Conservation (phyloP, 2,797 vertebrate genomes). For the Mionectes olivaceus region DNA sequence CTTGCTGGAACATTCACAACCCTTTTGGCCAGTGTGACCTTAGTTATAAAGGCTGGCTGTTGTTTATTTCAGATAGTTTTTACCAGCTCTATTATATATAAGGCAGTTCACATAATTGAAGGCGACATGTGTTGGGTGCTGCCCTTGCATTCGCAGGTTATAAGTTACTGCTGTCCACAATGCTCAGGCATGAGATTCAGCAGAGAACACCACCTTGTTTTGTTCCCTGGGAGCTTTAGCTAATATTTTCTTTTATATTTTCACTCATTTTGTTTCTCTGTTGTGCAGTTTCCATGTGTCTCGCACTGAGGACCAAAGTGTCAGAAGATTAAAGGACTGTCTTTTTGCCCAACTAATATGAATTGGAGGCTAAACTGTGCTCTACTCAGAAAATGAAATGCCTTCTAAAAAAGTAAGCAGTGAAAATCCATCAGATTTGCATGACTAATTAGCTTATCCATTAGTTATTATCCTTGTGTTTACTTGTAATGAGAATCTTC, state of each 20-base stretch:
- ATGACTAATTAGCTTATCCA: conserved; percentile 58
- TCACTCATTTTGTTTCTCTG: conserved; percentile 22
- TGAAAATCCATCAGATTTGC: conserved; percentile 66
- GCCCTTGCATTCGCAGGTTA: background rate
- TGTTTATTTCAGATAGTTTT: conserved; percentile 44
- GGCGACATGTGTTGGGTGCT: background rate
- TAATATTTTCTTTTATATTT: conserved; percentile 41
- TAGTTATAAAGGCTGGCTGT: conserved; percentile 44
- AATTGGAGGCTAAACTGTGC: conserved; percentile 29
- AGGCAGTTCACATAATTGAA: conserved; percentile 14
- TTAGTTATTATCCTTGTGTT: conserved; percentile 56
- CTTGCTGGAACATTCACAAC: conserved; percentile 41
- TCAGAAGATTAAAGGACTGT: conserved; percentile 59
- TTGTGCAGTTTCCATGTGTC: conserved; percentile 30
- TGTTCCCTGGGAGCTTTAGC: conserved; percentile 21
- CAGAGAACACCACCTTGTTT: background rate
- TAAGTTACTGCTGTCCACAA: conserved; percentile 26
- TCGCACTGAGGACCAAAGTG: conserved; percentile 46
- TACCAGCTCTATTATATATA: conserved; percentile 22
- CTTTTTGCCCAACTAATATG: conserved; percentile 33
- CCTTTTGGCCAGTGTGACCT: conserved; percentile 56
- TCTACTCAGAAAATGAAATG: conserved; percentile 23
- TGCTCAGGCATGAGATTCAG: background rate
- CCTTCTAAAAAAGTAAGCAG: conserved; percentile 41
- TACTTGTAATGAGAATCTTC: conserved; percentile 57